Evolutionary conservation across 1,140 invertebrate species (phyloP).

Genomic region (Lasioglossum albipes): DNA sequence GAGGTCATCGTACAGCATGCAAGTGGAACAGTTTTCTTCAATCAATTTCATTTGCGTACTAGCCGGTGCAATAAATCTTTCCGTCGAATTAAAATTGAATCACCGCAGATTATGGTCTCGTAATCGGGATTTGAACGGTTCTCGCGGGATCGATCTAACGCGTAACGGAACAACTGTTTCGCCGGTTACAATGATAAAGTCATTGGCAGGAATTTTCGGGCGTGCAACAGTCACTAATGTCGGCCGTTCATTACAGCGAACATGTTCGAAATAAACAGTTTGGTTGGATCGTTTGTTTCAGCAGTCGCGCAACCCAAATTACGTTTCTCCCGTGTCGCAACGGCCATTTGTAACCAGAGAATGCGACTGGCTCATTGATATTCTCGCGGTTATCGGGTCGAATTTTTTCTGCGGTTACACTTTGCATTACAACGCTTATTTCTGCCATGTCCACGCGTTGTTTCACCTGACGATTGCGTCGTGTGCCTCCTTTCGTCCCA

Average conservation of each 20-base stretch:
- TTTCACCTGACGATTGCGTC: constrained; percentile 27
- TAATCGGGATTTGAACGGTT: neutral
- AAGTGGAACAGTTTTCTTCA: no score
- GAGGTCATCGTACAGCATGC: no score
- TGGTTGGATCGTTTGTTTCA: constrained; percentile 10
- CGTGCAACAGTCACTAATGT: constrained; percentile 13
- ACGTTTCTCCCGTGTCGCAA: constrained; percentile 52
- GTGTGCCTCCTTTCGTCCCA: neutral
- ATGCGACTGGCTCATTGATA: constrained; percentile 68
- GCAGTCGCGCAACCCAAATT: constrained; percentile 62
- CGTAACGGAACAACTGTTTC: constrained; percentile 14
- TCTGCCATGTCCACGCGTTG: neutral
- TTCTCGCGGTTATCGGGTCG: constrained; percentile 66
- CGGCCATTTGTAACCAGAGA: constrained; percentile 65
- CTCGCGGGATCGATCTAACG: neutral
- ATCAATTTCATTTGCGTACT: no score
- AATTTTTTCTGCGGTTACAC: constrained; percentile 56
- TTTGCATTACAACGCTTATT: constrained; percentile 47
- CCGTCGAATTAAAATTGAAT: neutral
- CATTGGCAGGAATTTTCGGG: constrained; percentile 22
- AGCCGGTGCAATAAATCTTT: no score
- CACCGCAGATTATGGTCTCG: neutral
- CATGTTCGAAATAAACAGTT: constrained; percentile 34
- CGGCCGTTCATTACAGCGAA: constrained; percentile 1
- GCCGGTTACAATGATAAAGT: constrained; percentile 26